phyloP scores from a whole-genome alignment of 2,797 vertebrate genomes.

The Trachops cirrhosus region DNA sequence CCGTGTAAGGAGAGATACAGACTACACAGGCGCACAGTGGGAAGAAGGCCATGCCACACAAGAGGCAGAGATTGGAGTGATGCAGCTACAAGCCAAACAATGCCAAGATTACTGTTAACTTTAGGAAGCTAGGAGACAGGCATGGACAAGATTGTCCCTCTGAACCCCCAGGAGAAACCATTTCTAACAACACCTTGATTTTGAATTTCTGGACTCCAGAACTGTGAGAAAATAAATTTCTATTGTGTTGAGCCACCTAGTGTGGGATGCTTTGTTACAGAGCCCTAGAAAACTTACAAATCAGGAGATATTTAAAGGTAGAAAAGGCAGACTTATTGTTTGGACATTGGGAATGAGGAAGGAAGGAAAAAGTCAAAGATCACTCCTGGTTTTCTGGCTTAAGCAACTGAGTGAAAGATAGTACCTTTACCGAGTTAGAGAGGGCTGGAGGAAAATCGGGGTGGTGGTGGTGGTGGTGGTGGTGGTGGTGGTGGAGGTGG shows the following conservation, averaged over 20 bases:
- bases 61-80: background rate
- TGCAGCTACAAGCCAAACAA: background rate
- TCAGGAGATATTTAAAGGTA: slow-evolving; percentile 8
- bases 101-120: background rate
- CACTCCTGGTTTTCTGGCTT: background rate
- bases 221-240: background rate
- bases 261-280: background rate
- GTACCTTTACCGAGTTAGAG: background rate
- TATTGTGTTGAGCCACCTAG: background rate
- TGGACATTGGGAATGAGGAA: background rate
- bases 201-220: background rate
- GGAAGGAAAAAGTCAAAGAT: background rate
- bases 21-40: background rate
- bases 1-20: background rate
- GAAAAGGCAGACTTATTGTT: background rate
- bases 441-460: background rate
- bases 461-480: background rate
- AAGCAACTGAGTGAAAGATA: background rate
- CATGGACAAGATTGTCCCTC: background rate
- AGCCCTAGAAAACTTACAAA: background rate
- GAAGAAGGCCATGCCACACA: background rate
- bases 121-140: background rate
- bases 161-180: background rate
- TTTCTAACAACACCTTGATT: background rate
- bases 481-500: background rate